A percentile compares a stretch with the other conserved stretches of the same genome.
phyloP scores from a whole-genome alignment of 1,140 invertebrate species.

The Lerema accius region DNA sequence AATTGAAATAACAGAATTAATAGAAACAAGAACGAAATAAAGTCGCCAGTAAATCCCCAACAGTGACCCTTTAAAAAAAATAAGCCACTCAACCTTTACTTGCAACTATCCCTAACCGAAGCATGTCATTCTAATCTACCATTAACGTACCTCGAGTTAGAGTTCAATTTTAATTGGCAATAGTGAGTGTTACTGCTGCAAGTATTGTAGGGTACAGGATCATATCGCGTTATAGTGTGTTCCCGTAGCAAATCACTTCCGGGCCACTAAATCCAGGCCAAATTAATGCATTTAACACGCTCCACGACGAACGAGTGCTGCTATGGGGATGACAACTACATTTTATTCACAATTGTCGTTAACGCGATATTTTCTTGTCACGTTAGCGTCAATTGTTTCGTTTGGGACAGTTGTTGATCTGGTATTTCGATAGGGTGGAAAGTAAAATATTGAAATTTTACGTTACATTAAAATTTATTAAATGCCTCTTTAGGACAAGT shows the following conservation, averaged over 20 bases:
- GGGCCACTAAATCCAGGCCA: constrained; percentile 80
- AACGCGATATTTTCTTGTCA: constrained; percentile 76
- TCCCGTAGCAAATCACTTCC: constrained; percentile 79
- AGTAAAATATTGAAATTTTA: neutral
- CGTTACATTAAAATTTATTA: no score
- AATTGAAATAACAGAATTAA: constrained; percentile 35
- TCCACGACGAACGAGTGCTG: no score
- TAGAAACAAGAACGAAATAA: no score
- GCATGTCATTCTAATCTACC: constrained; percentile 43
- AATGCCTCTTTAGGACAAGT: no score
- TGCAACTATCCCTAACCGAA: constrained; percentile 46
- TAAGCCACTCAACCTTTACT: constrained; percentile 49
- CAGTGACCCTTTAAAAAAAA: constrained; percentile 55
- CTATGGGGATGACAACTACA: constrained; percentile 79
- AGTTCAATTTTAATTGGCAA: constrained; percentile 58
- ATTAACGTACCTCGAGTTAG: constrained; percentile 45
- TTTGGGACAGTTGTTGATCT: constrained; percentile 39
- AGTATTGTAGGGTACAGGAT: constrained; percentile 54
- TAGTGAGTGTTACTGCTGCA: constrained; percentile 57
- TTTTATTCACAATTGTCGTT: no score
- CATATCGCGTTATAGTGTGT: constrained; percentile 60
- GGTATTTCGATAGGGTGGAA: neutral
- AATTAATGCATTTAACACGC: constrained; percentile 82
- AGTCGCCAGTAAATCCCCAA: no score
- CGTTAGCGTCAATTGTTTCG: constrained; percentile 53